A percentile compares a stretch with the other conserved stretches of the same genome.
phyloP scores from a whole-genome alignment of 2,888 invertebrate species.

The Dasysyrphus tricinctus region DNA sequence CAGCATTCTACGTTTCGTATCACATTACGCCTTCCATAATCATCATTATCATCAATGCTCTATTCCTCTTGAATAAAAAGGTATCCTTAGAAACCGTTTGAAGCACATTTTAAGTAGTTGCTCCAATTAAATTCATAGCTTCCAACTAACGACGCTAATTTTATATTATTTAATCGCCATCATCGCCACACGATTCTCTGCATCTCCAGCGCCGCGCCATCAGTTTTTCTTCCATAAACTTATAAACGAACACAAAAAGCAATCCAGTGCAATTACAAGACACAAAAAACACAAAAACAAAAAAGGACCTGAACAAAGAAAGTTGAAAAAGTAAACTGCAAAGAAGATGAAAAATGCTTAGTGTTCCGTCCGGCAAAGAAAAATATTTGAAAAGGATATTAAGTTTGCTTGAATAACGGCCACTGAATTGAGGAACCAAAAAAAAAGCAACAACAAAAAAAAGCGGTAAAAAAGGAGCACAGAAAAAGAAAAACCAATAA shows the following conservation, averaged over 20 bases:
- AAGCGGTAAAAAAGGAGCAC: slow-evolving; percentile 2
- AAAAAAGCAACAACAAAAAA: neutral
- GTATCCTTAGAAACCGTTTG: slow-evolving; percentile 42
- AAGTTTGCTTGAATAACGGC: slow-evolving; percentile 72
- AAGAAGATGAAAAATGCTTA: slow-evolving; percentile 45
- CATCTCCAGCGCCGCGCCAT: neutral
- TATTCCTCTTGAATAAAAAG: slow-evolving; percentile 40
- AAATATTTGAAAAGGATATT: slow-evolving; percentile 75
- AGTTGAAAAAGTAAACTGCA: slow-evolving; percentile 7
- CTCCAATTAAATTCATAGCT: slow-evolving; percentile 72
- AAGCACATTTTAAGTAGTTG: slow-evolving; percentile 56
- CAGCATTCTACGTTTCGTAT: neutral
- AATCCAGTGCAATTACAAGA: slow-evolving; percentile 60
- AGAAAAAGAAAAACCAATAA: slow-evolving; percentile 40
- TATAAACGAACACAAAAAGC: slow-evolving; percentile 45
- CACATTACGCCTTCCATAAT: slow-evolving; percentile 33
- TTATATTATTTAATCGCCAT: slow-evolving; percentile 63
- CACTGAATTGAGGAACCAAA: slow-evolving; percentile 53
- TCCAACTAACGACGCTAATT: slow-evolving; percentile 73
- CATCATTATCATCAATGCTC: slow-evolving; percentile 4
- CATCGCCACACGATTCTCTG: slow-evolving; percentile 23
- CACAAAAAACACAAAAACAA: slow-evolving; percentile 30
- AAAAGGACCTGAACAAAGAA: slow-evolving; percentile 36
- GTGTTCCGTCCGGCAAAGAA: slow-evolving; percentile 55
- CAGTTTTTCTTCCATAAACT: slow-evolving; percentile 8